Conservation (phyloP, 2,888 invertebrate species). For the Lysandra bellargus region DNA sequence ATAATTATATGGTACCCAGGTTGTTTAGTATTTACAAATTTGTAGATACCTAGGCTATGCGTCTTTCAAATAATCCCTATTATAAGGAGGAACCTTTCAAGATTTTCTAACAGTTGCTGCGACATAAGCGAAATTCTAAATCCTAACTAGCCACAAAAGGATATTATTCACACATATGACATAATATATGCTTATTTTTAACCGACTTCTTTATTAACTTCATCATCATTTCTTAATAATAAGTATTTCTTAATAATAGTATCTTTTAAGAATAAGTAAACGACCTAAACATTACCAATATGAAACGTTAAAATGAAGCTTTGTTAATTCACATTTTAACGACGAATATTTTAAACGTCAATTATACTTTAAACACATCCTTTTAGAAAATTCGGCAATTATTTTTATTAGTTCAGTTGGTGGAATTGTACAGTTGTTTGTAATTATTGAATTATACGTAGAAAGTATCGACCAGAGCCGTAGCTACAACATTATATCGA, state of each 20-base stretch:
- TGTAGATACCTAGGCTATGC: no score
- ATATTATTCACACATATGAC: no score
- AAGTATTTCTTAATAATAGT: background rate
- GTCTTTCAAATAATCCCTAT: no score
- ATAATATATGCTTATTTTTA: background rate
- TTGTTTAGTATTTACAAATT: background rate
- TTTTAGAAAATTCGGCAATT: conserved; percentile 5
- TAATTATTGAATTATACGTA: background rate
- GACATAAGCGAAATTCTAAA: no score
- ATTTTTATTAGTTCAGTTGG: background rate
- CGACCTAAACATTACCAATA: background rate
- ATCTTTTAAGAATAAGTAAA: background rate
- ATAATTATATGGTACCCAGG: background rate
- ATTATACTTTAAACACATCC: background rate
- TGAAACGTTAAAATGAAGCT: background rate
- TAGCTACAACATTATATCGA: background rate
- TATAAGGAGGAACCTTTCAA: no score
- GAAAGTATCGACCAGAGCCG: background rate
- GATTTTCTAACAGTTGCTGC: no score
- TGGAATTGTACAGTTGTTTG: background rate
- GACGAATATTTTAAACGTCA: background rate
- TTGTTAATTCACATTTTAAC: background rate
- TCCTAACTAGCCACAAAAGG: background rate
- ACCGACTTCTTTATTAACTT: background rate
- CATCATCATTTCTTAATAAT: background rate